These are phyloP conservation scores for Slavum lentiscoides DNA, from an alignment of 2,888 invertebrate genomes.

Conservation along the genomic window DNA sequence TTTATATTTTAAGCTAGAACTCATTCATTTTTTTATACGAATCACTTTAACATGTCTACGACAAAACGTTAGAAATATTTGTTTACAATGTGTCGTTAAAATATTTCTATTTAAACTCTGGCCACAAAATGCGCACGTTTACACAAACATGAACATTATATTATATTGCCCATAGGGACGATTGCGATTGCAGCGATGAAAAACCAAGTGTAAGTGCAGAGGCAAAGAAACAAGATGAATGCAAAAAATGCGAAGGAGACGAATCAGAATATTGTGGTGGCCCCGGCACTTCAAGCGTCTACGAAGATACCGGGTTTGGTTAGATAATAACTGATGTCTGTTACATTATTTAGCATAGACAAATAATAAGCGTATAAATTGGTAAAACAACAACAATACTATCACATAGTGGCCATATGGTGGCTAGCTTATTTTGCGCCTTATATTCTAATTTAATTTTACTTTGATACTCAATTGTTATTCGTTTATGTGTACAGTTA, in stretches of 20 bases:
- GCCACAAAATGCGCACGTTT: neutral
- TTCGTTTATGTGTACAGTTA: neutral
- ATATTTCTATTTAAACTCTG: too few relatives aligned
- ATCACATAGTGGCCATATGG: too few relatives aligned
- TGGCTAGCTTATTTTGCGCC: too few relatives aligned
- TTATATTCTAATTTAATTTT: too few relatives aligned
- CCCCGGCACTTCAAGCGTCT: neutral
- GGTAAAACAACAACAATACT: too few relatives aligned
- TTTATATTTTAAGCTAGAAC: too few relatives aligned
- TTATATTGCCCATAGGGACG: neutral
- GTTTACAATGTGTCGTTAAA: too few relatives aligned
- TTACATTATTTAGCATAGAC: too few relatives aligned
- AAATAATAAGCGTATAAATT: too few relatives aligned
- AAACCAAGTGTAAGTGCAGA: neutral
- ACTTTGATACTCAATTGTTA: neutral
- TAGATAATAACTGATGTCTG: neutral
- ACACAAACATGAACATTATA: neutral
- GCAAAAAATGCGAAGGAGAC: conserved; percentile 5
- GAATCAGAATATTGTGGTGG: conserved; percentile 33
- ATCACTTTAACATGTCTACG: too few relatives aligned
- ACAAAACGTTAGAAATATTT: too few relatives aligned
- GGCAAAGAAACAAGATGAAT: neutral
- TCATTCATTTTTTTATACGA: too few relatives aligned
- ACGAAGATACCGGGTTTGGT: conserved; percentile 21
- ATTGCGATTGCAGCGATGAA: conserved; percentile 24